phyloP scores from a whole-genome alignment of 2,113 vertebrate species.

The Nycticryphes semicollaris region DNA sequence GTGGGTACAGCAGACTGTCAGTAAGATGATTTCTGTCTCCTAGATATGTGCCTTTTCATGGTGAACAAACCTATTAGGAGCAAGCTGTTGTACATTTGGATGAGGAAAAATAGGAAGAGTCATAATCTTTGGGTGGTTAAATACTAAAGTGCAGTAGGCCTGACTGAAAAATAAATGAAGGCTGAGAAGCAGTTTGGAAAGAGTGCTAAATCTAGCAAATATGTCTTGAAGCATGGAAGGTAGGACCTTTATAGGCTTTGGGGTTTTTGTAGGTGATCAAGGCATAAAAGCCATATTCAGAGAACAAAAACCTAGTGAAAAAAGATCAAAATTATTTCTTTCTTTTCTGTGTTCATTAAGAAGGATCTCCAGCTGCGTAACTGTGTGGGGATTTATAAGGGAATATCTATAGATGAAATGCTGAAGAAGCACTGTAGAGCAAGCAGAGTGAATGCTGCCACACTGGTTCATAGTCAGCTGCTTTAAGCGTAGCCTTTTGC shows the following conservation, averaged over 20 bases:
- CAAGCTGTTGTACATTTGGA: not conserved
- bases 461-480: not conserved
- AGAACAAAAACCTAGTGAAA: not conserved
- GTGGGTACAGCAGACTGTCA: not conserved
- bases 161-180: not conserved
- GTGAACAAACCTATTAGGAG: not conserved
- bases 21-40: not conserved
- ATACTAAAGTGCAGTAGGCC: not conserved
- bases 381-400: not conserved
- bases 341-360: not conserved
- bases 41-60: not conserved
- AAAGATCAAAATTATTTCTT: not conserved
- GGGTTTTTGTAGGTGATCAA: not conserved
- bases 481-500: not conserved
- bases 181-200: not conserved
- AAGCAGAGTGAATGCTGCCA: not conserved
- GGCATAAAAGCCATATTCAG: not conserved
- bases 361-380: not conserved
- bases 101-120: not conserved
- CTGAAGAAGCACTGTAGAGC: not conserved
- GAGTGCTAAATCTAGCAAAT: not conserved
- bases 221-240: not conserved
- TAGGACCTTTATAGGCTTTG: not conserved
- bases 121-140: not conserved
- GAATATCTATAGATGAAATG: not conserved